A percentile compares a stretch with the other conserved stretches of the same genome.
phyloP scores from a whole-genome alignment of 2,797 vertebrate species.

The Onychomys torridus region DNA sequence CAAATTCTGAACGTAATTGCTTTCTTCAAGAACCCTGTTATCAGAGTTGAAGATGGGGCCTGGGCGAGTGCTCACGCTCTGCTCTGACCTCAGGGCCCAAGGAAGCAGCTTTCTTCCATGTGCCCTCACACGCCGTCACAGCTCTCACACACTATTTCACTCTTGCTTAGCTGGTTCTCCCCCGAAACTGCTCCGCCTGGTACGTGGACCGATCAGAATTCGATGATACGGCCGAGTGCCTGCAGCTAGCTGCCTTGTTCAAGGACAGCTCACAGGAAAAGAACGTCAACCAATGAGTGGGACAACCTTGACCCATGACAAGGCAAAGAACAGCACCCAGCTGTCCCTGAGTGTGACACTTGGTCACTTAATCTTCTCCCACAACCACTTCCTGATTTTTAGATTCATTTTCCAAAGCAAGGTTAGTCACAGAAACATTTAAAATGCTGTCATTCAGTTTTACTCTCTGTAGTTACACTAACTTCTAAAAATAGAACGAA shows the following conservation, averaged over 20 bases:
- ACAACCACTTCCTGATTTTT: constrained; percentile 15
- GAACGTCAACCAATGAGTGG: fast-evolving
- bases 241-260: background rate
- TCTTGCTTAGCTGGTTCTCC: background rate
- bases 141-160: background rate
- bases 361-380: background rate
- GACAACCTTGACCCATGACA: background rate
- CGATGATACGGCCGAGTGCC: background rate
- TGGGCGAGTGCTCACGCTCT: background rate
- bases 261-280: background rate
- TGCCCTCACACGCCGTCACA: background rate
- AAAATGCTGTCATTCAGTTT: constrained; percentile 34
- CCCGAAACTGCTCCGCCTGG: background rate
- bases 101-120: too few relatives aligned
- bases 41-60: background rate
- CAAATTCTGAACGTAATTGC: background rate
- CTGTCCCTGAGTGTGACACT: background rate
- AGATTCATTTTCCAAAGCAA: constrained; percentile 50
- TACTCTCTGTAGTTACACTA: constrained; percentile 6
- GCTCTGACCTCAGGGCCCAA: background rate
- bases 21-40: background rate
- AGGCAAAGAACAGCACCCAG: background rate
- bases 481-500: constrained; percentile 46
- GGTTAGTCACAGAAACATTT: constrained; percentile 49
- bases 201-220: background rate